phyloP scores from a whole-genome alignment of 2,797 vertebrate genomes.

The Phoxinus dragarum region DNA sequence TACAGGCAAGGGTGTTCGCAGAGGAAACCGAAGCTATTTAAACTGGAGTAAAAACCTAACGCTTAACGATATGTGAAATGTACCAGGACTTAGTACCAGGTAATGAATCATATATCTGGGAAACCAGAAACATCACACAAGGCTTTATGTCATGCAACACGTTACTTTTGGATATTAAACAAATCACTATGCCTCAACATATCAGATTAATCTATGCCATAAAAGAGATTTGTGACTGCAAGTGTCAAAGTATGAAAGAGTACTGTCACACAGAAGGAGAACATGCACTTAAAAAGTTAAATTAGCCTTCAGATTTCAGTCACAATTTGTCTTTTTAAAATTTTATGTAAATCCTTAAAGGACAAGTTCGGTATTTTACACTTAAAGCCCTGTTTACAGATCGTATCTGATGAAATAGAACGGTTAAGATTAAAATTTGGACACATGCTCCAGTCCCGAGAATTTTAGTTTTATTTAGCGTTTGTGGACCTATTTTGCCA shows the following conservation, averaged over 20 bases:
- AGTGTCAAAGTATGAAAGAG: neutral
- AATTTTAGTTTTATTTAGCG: no score
- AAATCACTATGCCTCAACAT: conserved; percentile 51
- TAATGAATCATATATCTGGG: conserved; percentile 52
- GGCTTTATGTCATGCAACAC: conserved; percentile 4
- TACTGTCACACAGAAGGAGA: neutral
- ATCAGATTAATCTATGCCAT: conserved; percentile 38
- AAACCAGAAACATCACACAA: conserved; percentile 33
- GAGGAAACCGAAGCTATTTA: conserved; percentile 61
- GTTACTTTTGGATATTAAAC: conserved; percentile 54
- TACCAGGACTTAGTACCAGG: conserved; percentile 58
- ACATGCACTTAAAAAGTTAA: neutral
- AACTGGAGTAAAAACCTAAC: conserved; percentile 61
- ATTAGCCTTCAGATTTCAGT: neutral
- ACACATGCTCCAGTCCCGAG: no score
- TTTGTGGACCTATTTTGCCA: no score
- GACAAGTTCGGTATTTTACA: no score
- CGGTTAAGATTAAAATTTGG: no score
- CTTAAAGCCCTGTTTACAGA: no score
- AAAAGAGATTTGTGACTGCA: conserved; percentile 28
- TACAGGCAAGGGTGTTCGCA: conserved; percentile 63
- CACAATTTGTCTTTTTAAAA: neutral
- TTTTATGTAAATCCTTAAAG: neutral
- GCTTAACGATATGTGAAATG: conserved; percentile 65
- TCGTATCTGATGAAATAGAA: no score